A percentile compares a stretch with the other conserved stretches of the same genome.
Evolutionary conservation across 2,797 vertebrate genomes (phyloP).

Genomic region (Lophius americanus): DNA sequence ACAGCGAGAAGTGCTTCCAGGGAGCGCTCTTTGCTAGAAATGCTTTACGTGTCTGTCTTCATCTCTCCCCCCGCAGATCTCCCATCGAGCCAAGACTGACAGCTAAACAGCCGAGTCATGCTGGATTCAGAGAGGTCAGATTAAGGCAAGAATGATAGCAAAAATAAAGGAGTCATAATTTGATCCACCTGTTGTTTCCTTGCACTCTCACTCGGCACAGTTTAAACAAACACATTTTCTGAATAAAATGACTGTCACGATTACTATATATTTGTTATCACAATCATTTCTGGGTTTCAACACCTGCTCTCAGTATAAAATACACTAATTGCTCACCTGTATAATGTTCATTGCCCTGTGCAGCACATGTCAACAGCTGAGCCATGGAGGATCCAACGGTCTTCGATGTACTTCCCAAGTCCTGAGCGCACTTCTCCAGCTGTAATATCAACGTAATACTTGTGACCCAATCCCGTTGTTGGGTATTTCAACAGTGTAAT

Average conservation of each 20-base stretch:
- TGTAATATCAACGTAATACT: slow-evolving; percentile 62
- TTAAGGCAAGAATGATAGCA: slow-evolving; percentile 21
- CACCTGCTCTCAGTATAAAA: background rate
- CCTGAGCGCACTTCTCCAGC: slow-evolving; percentile 98
- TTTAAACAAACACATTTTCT: slow-evolving; percentile 5
- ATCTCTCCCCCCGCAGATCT: slow-evolving; percentile 56
- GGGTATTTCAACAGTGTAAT: background rate
- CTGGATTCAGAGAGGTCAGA: slow-evolving; percentile 26
- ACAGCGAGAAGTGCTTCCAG: slow-evolving; percentile 51
- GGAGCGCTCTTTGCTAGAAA: slow-evolving; percentile 63
- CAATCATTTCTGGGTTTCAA: no score
- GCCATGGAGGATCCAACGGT: slow-evolving; percentile 98
- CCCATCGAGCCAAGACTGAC: slow-evolving; percentile 47
- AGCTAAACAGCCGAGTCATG: slow-evolving; percentile 40
- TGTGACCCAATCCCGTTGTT: background rate
- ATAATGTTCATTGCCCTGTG: slow-evolving; percentile 98
- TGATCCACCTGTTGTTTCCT: slow-evolving; percentile 15
- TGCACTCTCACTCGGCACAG: background rate
- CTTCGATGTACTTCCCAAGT: slow-evolving; percentile 97
- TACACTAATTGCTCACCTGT: slow-evolving; percentile 84
- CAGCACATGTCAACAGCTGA: slow-evolving; percentile 95
- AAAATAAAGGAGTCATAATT: slow-evolving; percentile 28
- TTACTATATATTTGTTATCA: background rate
- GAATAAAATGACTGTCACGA: slow-evolving; percentile 17
- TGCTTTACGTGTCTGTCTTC: slow-evolving; percentile 63